Evolutionary conservation across 2,113 vertebrate species (phyloP), one percentile per base, ranked within the genome.

Genomic region (Hemiprocne comata): DNA sequence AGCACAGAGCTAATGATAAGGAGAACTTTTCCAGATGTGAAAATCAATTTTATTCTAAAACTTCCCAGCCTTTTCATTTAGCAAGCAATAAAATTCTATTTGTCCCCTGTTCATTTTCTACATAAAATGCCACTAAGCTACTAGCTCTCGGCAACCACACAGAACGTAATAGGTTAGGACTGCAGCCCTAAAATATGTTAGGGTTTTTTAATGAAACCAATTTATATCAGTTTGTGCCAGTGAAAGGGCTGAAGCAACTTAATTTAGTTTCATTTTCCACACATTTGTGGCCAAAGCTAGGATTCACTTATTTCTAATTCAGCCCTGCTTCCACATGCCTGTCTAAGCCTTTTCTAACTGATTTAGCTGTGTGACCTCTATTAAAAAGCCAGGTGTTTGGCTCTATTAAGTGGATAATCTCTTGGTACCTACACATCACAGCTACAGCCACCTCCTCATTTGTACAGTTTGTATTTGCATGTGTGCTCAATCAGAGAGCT

Each of bases 211-310:
- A 97, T 96, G 97, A 97, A 97, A 96, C 93, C 97, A 94, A 97
- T 97, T 97, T 97, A 95, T 96, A 96, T 96, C 92, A 83, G 94
- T 97, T 98, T 96, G 96, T 83, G 93, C 91, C 91, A 92, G 90
- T 69, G 91, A 95, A 96, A 96, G 85, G 94, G 86, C 86, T 87
- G 90, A 91, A 92, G 96, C 89, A 91, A 97, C 96, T 97, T 97
- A 95, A 98, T 97, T 97, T 97, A 96, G 85, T 97, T 97, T 97
- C 95, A 96, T 97, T 97, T 96, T 97, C 93, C 89, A 95, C 90
- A 96, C 71, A 76, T 95, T 96, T 91, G 89, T 80, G 91, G 81
- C 72, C 92, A 95, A 95, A 94, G 83, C 70, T 54, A 65, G 94
- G 75, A 95, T 95, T 94, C 89, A 89, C 89, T 96, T 90, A 61